phyloP scores from a whole-genome alignment of 2,113 vertebrate species.

The Smithornis capensis region DNA sequence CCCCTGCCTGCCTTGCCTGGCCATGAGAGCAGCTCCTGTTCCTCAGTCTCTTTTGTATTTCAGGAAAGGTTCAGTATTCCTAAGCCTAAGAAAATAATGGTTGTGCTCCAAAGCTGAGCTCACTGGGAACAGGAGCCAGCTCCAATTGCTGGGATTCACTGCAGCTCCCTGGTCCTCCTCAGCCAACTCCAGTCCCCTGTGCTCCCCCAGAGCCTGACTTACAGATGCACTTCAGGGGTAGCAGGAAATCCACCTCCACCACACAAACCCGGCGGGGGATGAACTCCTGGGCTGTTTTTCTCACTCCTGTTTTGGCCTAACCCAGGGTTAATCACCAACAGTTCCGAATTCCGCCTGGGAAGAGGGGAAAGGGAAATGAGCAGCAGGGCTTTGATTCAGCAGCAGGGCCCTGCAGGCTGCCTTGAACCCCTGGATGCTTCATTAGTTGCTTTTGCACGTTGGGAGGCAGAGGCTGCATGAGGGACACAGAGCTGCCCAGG shows the following conservation, averaged over 20 bases:
- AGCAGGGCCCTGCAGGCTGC: not conserved
- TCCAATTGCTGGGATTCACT: not conserved
- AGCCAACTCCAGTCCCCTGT: not conserved
- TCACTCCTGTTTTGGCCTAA: not conserved
- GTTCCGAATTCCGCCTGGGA: not conserved
- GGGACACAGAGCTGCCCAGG: not conserved
- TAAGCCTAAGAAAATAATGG: not conserved
- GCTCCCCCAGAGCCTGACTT: not conserved
- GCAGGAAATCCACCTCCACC: not conserved
- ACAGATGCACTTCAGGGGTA: not conserved
- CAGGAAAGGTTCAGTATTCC: not conserved
- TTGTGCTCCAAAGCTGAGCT: not conserved
- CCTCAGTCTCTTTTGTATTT: not conserved
- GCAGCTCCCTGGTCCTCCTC: not conserved
- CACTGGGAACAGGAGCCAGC: not conserved
- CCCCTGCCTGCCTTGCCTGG: not conserved
- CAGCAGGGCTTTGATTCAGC: not conserved
- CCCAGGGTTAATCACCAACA: not conserved
- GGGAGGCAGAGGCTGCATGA: not conserved
- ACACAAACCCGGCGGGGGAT: not conserved
- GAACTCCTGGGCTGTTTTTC: not conserved
- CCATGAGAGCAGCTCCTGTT: not conserved
- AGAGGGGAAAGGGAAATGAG: constrained; percentile 26
- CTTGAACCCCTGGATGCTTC: not conserved
- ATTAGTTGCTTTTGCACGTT: not conserved